phyloP scores from a whole-genome alignment of 1,140 invertebrate species.

The Aphaenogaster floridana region DNA sequence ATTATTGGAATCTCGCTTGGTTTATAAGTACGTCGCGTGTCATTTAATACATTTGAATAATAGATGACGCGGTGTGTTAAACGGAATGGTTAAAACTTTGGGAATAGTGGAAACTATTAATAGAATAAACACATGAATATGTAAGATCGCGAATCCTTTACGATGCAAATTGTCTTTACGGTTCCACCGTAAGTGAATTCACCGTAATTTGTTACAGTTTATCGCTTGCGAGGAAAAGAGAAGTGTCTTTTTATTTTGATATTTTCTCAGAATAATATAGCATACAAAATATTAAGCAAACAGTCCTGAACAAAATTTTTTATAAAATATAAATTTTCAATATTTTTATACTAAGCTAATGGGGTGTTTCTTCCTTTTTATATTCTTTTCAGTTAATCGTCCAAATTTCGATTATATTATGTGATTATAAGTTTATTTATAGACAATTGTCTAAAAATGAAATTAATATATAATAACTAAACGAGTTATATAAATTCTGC shows the following conservation, averaged over 20 bases:
- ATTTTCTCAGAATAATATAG: not conserved
- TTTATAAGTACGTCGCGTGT: slow-evolving; percentile 9
- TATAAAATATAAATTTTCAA: not conserved
- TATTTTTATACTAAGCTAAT: not conserved
- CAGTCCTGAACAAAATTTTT: not conserved
- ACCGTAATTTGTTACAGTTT: slow-evolving; percentile 40
- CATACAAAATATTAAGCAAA: not conserved
- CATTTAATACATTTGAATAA: slow-evolving; percentile 58
- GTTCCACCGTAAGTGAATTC: not conserved
- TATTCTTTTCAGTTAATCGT: not conserved
- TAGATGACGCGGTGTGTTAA: slow-evolving; percentile 40
- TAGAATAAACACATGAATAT: slow-evolving; percentile 62
- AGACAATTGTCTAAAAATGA: not conserved
- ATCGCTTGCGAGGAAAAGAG: not conserved
- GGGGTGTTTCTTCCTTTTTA: not conserved
- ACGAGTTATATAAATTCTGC: not conserved
- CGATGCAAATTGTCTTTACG: slow-evolving; percentile 43
- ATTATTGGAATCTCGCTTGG: slow-evolving; percentile 6
- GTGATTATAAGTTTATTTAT: not conserved
- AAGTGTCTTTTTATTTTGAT: not conserved
- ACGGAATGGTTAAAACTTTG: slow-evolving; percentile 47
- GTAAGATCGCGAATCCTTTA: slow-evolving; percentile 52
- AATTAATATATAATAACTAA: slow-evolving; percentile 21
- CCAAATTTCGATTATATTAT: not conserved
- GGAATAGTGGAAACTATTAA: slow-evolving; percentile 61